phyloP scores from a whole-genome alignment of 1,140 invertebrate genomes.

The Papilio machaon region DNA sequence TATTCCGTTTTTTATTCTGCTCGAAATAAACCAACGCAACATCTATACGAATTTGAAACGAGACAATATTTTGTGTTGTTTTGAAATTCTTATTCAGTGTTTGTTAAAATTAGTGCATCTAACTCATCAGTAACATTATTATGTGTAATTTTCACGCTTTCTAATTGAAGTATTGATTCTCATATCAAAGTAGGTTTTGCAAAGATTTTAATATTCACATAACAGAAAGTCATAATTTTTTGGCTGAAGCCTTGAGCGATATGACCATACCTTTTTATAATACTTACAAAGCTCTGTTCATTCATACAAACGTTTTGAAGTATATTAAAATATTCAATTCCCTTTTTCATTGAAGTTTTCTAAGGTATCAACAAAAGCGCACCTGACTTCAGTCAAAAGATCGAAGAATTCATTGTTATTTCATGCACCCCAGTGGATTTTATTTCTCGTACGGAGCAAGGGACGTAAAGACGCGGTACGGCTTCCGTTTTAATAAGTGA shows the following conservation, averaged over 20 bases:
- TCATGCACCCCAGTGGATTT: conserved; percentile 35
- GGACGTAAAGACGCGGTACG: conserved; percentile 22
- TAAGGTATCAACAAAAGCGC: conserved; percentile 30
- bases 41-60: background rate
- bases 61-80: background rate
- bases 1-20: background rate
- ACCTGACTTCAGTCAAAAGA: conserved; percentile 36
- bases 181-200: background rate
- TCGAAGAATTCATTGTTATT: conserved; percentile 38
- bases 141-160: too few species aligned
- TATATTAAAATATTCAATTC: conserved; percentile 25
- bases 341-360: conserved; percentile 28
- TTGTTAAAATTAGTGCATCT: too few species aligned
- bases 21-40: background rate
- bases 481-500: conserved; percentile 39
- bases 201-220: background rate
- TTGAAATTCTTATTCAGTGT: too few species aligned
- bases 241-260: background rate
- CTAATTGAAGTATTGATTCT: too few species aligned
- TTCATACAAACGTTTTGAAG: background rate
- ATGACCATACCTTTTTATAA: background rate
- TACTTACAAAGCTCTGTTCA: conserved; percentile 8
- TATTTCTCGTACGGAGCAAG: conserved; percentile 20
- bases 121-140: too few species aligned
- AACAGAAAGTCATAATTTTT: background rate